Base-by-base conservation (phyloP, 1,140 invertebrate genomes). In the Drosophila subpulchrella region DNA sequence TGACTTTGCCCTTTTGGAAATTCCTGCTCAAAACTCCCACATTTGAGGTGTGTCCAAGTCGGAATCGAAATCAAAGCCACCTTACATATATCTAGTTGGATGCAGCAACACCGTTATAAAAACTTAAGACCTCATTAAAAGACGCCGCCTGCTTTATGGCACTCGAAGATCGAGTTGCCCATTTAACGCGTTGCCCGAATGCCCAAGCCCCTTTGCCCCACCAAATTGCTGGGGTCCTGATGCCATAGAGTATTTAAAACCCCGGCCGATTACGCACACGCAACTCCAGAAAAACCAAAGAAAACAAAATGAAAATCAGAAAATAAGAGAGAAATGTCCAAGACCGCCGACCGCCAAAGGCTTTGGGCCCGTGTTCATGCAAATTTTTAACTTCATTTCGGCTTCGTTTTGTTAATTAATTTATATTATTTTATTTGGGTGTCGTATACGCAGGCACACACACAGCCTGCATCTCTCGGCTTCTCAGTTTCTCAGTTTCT, bases 361-460 rank as follows among this genome's bases (percentile, higher is more conserved):
- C 84, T 89, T 54, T n/a, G 73, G 41, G 76, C 72, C 80, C 80
- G 68, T 88, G 80, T 88, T 88, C 84, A 88, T 88, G 84, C 84
- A 91, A 91, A 91, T 91, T 91, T 76, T 91, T 84, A 83, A 91
- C 88, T 84, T 91, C 80, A 88, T 91, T 90, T 91, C 86, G 83
- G 78, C 85, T 80, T 89, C 90, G 90, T 92, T 92, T 86, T 89
- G 84, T 92, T 92, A 92, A 92, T 92, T 92, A 92, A 92, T 92
- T 92, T 92, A 92, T 92, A 92, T 92, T 92, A 92, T 92, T 91
- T 91, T 92, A 91, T 92, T 91, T 84, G 90, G 82, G 73, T 88
- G 83, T 90, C 86, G 88, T 91, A 91, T 91, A 80, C 51, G 10
- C 59, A 32, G 0, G 50, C 20, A 59, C 46, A 60, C 58, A 60